Conservation (phyloP, 2,113 vertebrate species). For the Andinoacara biseriatus region DNA sequence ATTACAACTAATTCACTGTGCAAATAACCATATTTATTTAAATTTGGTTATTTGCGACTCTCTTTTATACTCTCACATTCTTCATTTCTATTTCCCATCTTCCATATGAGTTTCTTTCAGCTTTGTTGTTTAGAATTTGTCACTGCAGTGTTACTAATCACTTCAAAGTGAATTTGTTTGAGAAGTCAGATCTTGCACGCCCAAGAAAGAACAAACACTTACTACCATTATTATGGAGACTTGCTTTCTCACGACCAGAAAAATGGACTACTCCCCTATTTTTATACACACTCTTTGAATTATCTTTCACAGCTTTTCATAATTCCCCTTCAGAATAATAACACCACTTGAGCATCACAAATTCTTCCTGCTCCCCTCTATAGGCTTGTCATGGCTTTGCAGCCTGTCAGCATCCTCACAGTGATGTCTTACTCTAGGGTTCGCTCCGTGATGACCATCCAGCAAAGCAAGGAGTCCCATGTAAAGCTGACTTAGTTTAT, state of each 20-base stretch:
- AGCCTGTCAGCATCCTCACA: constrained; percentile 52
- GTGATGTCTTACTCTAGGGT: constrained; percentile 44
- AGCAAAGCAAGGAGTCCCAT: constrained; percentile 63
- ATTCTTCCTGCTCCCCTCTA: neutral
- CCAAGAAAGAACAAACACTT: constrained; percentile 3
- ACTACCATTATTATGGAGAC: neutral
- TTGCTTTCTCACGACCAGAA: constrained; percentile 2
- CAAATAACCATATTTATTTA: neutral
- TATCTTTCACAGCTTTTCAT: neutral
- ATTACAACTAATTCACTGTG: neutral
- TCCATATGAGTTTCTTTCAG: neutral
- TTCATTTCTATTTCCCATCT: neutral
- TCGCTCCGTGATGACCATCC: constrained; percentile 46
- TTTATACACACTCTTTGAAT: neutral
- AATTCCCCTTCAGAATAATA: neutral
- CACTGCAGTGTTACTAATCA: neutral
- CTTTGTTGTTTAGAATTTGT: neutral
- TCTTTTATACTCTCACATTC: neutral
- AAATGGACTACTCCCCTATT: neutral
- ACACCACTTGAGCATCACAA: neutral
- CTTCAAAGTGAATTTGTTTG: neutral
- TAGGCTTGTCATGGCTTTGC: constrained; percentile 31
- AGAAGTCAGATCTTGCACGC: neutral
- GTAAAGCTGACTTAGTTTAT: constrained; percentile 61
- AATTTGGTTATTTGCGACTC: neutral